Base-by-base conservation (phyloP, 2,797 vertebrate species). In the Microctenopoma lineatum region DNA sequence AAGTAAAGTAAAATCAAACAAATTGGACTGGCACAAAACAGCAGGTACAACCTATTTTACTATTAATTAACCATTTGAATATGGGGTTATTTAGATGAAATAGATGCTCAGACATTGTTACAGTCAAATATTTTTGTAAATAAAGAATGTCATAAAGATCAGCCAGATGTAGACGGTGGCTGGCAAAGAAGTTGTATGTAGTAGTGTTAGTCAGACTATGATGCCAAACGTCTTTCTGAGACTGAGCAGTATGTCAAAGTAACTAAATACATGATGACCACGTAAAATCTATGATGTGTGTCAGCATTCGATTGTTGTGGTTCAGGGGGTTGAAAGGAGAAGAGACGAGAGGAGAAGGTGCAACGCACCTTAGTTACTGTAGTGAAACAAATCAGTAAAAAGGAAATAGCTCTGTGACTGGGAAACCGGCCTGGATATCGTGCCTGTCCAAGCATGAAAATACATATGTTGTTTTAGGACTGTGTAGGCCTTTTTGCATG, bases 271-370 rank as follows among this genome's bases (percentile, higher is more conserved):
- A 59, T 12, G 1, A 62, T 54, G 39, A 70, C 57, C 4, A 46
- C 56, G 53, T 73, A 16, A 41, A 56, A 83, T 7, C 13, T 53
- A 73, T 55, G 38, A 57, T 51, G 45, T 26, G 21, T 53, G 46
- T 81, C 68, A 70, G 16, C 34, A 67, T 76, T 59, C 45, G 63
- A 61, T 66, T 50, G 25, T 58, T 59, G 44, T 13, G 29, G 46
- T 53, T 68, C 36, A 47, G 34, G 42, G 39, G 64, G 10, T 10
- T 59, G 12, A 39, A 45, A 41, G 1, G 18, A 64, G 13, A 36
- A 13, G 18, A 48, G 9, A 45, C 41, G 44, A 21, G 21, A 21
- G 53, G 34, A 9, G 13, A 12, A 34, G 46, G 47, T 13, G 59
- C 53, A 29, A 8, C 66, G 38, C 0, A 2, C 32, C 61, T 18